These are phyloP conservation scores for Nephrotoma guestfalica DNA, from an alignment of 2,888 invertebrate species.

Conservation along the genomic window DNA sequence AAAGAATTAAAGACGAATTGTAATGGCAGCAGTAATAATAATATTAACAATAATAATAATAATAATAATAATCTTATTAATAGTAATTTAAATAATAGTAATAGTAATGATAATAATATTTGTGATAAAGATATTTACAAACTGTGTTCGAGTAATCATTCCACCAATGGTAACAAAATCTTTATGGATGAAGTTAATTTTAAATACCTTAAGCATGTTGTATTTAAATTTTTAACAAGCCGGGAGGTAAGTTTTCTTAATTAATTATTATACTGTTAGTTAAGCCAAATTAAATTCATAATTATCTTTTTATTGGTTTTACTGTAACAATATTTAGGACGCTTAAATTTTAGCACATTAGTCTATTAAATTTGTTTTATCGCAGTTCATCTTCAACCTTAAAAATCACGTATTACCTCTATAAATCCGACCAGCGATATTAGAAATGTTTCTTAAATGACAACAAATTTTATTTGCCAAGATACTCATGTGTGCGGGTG, in stretches of 20 bases:
- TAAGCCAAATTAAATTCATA: background rate
- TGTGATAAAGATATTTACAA: slow-evolving; percentile 6
- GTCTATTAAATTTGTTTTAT: no score
- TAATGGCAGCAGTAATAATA: slow-evolving; percentile 20
- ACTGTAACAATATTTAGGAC: no score
- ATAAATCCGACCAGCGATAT: no score
- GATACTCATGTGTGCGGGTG: no score
- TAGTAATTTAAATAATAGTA: slow-evolving; percentile 25
- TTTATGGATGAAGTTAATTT: slow-evolving; percentile 57
- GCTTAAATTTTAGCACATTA: no score
- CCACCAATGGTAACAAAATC: slow-evolving; percentile 18
- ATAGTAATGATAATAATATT: background rate
- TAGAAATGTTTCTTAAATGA: no score
- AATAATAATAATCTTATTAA: slow-evolving; percentile 26
- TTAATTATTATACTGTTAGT: background rate
- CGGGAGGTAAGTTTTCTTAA: slow-evolving; percentile 40
- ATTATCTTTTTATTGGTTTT: background rate
- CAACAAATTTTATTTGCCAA: no score
- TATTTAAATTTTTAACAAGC: slow-evolving; percentile 82
- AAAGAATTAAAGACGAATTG: slow-evolving; percentile 46
- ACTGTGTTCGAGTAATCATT: slow-evolving; percentile 6
- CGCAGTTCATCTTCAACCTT: no score
- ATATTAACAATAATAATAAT: background rate
- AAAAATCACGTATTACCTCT: no score
- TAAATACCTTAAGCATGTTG: slow-evolving; percentile 81